Conservation (phyloP, 2,888 invertebrate species). For the Quadroppia sp. region DNA sequence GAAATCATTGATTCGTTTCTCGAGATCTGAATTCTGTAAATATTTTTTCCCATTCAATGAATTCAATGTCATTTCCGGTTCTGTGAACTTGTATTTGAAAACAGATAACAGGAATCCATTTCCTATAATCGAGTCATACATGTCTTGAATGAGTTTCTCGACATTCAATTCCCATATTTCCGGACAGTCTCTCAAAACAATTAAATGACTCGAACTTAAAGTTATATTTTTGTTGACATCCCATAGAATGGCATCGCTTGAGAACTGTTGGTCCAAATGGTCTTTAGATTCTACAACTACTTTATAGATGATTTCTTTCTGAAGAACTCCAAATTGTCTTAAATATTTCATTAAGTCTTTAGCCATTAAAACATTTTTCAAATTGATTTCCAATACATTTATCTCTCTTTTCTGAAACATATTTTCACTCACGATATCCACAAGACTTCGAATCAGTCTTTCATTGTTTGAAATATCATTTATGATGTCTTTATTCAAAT, state of each 20-base stretch:
- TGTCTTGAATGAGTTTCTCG: not conserved
- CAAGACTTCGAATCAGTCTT: slow-evolving; percentile 51
- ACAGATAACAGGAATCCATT: not conserved
- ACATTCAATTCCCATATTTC: not conserved
- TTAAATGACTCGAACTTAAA: not conserved
- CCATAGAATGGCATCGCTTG: not conserved
- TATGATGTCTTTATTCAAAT: slow-evolving; percentile 47
- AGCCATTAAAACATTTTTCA: slow-evolving; percentile 42
- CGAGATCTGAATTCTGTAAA: not conserved
- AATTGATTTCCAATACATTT: slow-evolving; percentile 67
- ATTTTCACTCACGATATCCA: slow-evolving; percentile 77
- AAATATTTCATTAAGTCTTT: not conserved
- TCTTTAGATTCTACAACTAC: slow-evolving; percentile 51
- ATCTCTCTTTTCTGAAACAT: slow-evolving; percentile 65
- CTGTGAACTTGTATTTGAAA: not conserved
- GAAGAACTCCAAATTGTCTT: slow-evolving; percentile 37
- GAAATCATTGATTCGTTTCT: not conserved
- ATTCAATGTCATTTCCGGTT: not conserved
- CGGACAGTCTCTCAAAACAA: not conserved
- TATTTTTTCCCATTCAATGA: not conserved
- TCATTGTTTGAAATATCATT: slow-evolving; percentile 46
- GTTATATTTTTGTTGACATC: not conserved
- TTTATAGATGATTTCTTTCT: slow-evolving; percentile 59
- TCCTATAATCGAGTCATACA: not conserved
- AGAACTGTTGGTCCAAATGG: not conserved